phyloP scores from a whole-genome alignment of 1,140 invertebrate genomes.

The Orius insidiosus region DNA sequence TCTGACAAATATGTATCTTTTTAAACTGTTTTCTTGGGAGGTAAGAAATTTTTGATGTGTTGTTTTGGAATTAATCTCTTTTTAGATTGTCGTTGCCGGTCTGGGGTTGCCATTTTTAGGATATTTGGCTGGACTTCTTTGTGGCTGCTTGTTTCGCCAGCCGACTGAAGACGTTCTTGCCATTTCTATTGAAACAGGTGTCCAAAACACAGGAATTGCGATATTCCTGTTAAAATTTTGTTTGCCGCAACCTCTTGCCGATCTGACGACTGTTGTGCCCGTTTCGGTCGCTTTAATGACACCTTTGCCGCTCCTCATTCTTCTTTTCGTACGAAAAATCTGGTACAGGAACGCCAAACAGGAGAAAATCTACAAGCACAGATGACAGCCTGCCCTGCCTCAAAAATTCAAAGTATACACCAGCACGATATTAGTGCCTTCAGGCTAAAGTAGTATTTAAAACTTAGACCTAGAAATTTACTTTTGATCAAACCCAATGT shows the following conservation, averaged over 20 bases:
- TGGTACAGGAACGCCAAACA: too few species aligned
- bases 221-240: conserved; percentile 64
- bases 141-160: conserved; percentile 42
- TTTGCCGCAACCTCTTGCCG: conserved; percentile 51
- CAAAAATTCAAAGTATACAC: too few species aligned
- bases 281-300: conserved; percentile 86
- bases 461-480: too few species aligned
- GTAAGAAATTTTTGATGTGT: too few species aligned
- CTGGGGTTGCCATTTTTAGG: conserved; percentile 74
- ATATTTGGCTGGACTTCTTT: conserved; percentile 53
- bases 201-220: conserved; percentile 87
- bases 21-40: conserved; percentile 73
- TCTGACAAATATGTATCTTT: conserved; percentile 79
- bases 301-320: conserved; percentile 56
- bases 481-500: too few species aligned
- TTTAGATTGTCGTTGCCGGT: conserved; percentile 62
- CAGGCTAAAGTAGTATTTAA: too few species aligned
- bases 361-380: too few species aligned
- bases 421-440: too few species aligned
- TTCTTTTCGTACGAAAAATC: not conserved
- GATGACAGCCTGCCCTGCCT: too few species aligned
- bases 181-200: conserved; percentile 82
- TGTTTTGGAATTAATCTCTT: too few species aligned
- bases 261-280: conserved; percentile 71
- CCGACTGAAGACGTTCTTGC: conserved; percentile 50